phyloP scores from a whole-genome alignment of 2,888 invertebrate genomes.

The Leptarthrus brevirostris region DNA sequence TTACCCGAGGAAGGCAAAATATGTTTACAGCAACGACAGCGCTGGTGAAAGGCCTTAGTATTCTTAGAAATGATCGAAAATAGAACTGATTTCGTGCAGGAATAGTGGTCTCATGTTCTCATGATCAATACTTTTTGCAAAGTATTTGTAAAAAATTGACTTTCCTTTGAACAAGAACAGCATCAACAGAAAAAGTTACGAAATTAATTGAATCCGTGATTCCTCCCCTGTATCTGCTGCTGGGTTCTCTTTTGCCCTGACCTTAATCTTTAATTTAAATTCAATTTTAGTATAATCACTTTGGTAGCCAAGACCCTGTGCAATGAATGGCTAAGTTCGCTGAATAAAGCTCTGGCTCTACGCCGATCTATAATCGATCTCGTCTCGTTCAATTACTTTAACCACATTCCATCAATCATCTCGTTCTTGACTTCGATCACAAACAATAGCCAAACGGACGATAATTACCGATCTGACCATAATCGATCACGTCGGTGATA shows the following conservation, averaged over 20 bases:
- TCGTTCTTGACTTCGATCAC: constrained; percentile 39
- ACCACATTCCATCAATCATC: constrained; percentile 48
- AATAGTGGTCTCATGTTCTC: neutral
- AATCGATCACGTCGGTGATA: constrained; percentile 53
- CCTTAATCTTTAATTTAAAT: constrained; percentile 44
- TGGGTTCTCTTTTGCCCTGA: constrained; percentile 7
- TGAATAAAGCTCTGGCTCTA: neutral
- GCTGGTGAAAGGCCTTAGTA: constrained; percentile 33
- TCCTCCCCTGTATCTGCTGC: neutral
- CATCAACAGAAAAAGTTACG: neutral
- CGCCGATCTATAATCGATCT: constrained; percentile 34
- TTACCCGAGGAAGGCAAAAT: constrained; percentile 6
- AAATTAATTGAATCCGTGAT: constrained; percentile 5
- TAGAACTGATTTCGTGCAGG: constrained; percentile 25
- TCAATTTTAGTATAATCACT: constrained; percentile 43
- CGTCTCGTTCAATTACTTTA: constrained; percentile 46
- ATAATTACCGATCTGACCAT: constrained; percentile 50
- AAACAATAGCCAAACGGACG: constrained; percentile 45
- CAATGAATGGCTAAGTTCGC: neutral
- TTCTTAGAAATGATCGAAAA: constrained; percentile 7
- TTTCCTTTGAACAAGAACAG: constrained; percentile 11
- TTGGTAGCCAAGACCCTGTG: neutral
- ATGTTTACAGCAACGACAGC: constrained; percentile 21
- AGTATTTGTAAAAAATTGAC: neutral
- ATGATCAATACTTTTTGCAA: neutral